Conservation (phyloP, 2,888 invertebrate genomes). For the Polyploca ridens region DNA sequence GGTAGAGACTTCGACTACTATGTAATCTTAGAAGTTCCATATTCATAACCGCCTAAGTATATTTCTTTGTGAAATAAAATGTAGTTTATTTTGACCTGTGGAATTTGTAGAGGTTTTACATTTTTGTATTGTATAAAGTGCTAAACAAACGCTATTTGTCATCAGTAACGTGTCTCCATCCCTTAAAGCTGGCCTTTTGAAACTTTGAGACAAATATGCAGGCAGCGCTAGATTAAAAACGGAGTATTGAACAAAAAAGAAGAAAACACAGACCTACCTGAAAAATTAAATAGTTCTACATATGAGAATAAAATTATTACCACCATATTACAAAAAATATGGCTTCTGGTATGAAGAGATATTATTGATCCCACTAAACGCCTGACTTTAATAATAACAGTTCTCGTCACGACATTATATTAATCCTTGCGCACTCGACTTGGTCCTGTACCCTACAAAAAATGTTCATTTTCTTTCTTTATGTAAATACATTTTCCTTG, state of each 20-base stretch:
- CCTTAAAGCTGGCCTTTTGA: too few relatives aligned
- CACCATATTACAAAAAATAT: not conserved
- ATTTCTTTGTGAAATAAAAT: not conserved
- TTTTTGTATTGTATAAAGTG: not conserved
- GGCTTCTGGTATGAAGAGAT: not conserved
- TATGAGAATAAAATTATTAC: too few relatives aligned
- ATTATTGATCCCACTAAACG: not conserved
- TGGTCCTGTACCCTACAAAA: not conserved
- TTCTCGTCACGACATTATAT: slow-evolving; percentile 5
- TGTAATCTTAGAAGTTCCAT: not conserved
- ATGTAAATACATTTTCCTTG: slow-evolving; percentile 51
- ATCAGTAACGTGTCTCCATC: too few relatives aligned
- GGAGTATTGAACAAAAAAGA: too few relatives aligned
- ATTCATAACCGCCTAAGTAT: not conserved
- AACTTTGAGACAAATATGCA: too few relatives aligned
- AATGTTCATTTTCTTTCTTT: slow-evolving; percentile 41
- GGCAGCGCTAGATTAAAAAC: too few relatives aligned
- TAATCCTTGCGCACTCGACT: not conserved
- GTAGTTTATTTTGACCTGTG: not conserved
- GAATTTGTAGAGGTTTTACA: not conserved
- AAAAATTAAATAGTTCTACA: too few relatives aligned
- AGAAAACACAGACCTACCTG: too few relatives aligned
- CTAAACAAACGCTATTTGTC: too few relatives aligned
- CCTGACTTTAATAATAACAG: not conserved
- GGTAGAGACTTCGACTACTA: not conserved